Evolutionary conservation across 2,888 invertebrate species (phyloP), one percentile per base, ranked within the genome.

Genomic region (Ichneumoninae sp.): DNA sequence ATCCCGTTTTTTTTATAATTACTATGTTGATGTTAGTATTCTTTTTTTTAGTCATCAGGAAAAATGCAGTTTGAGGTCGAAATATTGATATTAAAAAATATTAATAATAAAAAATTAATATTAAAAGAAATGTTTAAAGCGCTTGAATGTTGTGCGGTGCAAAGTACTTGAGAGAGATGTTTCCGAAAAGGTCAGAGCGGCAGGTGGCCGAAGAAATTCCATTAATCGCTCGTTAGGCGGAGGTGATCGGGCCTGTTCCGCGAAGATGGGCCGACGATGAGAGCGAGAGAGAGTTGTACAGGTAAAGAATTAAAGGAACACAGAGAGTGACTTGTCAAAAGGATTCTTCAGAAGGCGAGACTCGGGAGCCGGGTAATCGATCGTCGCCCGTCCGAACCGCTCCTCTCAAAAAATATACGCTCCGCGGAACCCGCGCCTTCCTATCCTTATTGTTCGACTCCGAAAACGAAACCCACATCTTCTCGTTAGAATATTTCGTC

Each of bases 301-400:
- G 33, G 74, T 19, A 30, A 47, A 19, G 63, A 33, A 33, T 63
- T 30, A 47, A 19, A 19, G 63, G 44, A 74, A 33, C 74, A 33
- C 74, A 50, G 57, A 75, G 86, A 90, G 87, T 88, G 88, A 89
- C 89, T 89, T 87, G 90, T 90, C 89, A 89, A 85, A 89, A 87
- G 50, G 87, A 78, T 69, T 66, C 83, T 47, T 69, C 60, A 79
- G 44, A 75, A 70, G 63, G 78, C 66, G 68, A 54, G 40, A 66
- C 36, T 50, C 69, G 73, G 71, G 69, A 76, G 78, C 71, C 81
- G 86, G 86, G 82, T 88, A 87, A 90, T 90, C 88, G 88, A 88
- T 88, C 86, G 88, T 87, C 65, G 81, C 71, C 44, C 70, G 76
- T 54, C 63, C 63, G 30, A 33, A 30, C 44, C 73, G 36, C 26